Evolutionary conservation across 1,140 invertebrate genomes (phyloP).

Genomic region (Sycophaga agraensis): DNA sequence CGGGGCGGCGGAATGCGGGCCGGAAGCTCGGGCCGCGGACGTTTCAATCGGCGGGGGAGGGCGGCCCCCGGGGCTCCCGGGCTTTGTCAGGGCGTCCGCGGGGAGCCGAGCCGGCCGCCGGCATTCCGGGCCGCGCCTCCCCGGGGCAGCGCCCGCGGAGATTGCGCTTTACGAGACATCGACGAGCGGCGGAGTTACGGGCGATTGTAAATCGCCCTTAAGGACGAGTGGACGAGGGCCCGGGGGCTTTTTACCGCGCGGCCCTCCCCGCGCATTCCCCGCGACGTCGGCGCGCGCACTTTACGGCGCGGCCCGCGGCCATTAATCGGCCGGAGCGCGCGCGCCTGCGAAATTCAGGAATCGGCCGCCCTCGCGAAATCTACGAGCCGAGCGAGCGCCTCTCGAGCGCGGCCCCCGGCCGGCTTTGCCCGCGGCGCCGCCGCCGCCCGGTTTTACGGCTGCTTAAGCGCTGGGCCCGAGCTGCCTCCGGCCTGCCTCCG

Average conservation of each 20-base stretch:
- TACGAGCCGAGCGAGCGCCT: too few species aligned
- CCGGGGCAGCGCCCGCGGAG: too few species aligned
- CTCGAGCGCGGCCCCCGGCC: too few species aligned
- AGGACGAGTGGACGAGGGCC: slow-evolving; percentile 13
- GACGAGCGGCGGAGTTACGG: slow-evolving; percentile 26
- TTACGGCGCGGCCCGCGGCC: not conserved
- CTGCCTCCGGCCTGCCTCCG: not conserved
- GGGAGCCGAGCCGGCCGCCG: not conserved
- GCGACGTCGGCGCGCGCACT: too few species aligned
- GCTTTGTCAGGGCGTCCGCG: not conserved
- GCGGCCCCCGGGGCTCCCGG: too few species aligned
- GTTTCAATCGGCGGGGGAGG: too few species aligned
- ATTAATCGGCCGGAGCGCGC: not conserved
- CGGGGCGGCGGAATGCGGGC: too few species aligned
- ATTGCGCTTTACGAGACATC: slow-evolving; percentile 31
- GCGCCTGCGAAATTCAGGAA: not conserved
- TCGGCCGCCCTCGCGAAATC: not conserved
- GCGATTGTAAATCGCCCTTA: slow-evolving; percentile 31
- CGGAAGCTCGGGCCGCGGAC: too few species aligned
- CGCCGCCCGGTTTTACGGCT: slow-evolving; percentile 10
- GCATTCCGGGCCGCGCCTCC: slow-evolving; percentile 9
- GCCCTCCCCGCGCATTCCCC: not conserved
- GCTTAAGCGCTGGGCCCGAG: not conserved
- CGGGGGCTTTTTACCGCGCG: not conserved
- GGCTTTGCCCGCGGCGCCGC: too few species aligned